phyloP scores from a whole-genome alignment of 64 coral and sea anemone species.

The Stichodactyla mertensii region DNA sequence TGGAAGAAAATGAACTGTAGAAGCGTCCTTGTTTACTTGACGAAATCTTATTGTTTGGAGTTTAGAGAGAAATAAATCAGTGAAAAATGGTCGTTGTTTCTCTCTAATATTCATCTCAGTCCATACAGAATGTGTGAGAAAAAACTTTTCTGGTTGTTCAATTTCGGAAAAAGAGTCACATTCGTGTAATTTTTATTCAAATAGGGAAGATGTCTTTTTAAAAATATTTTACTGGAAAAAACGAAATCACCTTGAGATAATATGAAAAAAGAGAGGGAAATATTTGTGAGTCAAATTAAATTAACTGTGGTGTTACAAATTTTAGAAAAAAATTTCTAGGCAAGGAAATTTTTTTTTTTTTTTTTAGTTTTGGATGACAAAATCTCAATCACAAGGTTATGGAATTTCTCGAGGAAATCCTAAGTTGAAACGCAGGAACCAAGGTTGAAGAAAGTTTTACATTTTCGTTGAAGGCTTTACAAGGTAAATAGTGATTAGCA shows the following conservation, averaged over 20 bases:
- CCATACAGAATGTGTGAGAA: not conserved
- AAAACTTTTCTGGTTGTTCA: too few relatives aligned
- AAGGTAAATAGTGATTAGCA: constrained; percentile 35
- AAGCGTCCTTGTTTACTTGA: not conserved
- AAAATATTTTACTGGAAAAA: too few relatives aligned
- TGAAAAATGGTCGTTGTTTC: not conserved
- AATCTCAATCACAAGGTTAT: not conserved
- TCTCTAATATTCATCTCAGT: not conserved
- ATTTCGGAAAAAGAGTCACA: too few relatives aligned
- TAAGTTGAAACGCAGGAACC: not conserved
- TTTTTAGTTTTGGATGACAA: not conserved
- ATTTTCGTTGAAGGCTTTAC: not conserved
- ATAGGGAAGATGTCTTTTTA: too few relatives aligned
- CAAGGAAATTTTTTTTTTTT: too few relatives aligned
- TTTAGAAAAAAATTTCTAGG: too few relatives aligned
- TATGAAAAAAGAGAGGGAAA: too few relatives aligned
- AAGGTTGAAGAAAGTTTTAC: not conserved
- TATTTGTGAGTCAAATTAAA: too few relatives aligned
- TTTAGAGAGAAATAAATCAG: not conserved
- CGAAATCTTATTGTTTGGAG: not conserved
- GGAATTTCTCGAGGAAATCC: constrained; percentile 3
- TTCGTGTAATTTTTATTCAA: too few relatives aligned
- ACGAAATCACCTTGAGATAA: too few relatives aligned
- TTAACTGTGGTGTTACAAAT: too few relatives aligned
- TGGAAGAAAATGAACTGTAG: not conserved